Evolutionary conservation across 2,113 vertebrate species (phyloP).

Genomic region (Macrotis lagotis): DNA sequence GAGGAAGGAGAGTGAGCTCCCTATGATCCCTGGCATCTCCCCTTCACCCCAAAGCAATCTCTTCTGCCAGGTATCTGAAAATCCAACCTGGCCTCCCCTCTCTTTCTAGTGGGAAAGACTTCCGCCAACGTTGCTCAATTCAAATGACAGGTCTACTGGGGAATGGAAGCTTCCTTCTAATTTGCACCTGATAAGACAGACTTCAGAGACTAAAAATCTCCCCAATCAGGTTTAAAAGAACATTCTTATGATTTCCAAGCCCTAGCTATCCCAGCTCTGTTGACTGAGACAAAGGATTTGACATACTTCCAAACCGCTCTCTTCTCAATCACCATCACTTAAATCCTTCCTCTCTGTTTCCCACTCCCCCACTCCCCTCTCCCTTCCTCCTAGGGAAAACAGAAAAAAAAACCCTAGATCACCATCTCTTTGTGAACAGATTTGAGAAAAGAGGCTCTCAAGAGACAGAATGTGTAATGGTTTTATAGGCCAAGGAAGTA

Average conservation of each 20-base stretch:
- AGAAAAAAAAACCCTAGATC: not conserved
- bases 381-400: not conserved
- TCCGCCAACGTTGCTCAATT: not conserved
- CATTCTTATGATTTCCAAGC: not conserved
- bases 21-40: not conserved
- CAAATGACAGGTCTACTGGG: not conserved
- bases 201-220: not conserved
- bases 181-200: not conserved
- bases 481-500: not conserved
- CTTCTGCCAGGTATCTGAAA: not conserved
- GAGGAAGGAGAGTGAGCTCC: not conserved
- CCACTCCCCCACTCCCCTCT: not conserved
- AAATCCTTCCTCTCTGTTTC: not conserved
- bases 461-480: not conserved
- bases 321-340: not conserved
- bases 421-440: not conserved
- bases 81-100: not conserved
- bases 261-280: not conserved
- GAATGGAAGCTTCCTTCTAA: not conserved
- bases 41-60: not conserved
- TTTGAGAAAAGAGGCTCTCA: not conserved
- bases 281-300: not conserved
- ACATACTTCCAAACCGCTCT: not conserved
- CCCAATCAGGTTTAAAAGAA: not conserved
- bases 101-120: not conserved